phyloP scores from a whole-genome alignment of 2,113 vertebrate genomes.

The Pelusios castaneus region DNA sequence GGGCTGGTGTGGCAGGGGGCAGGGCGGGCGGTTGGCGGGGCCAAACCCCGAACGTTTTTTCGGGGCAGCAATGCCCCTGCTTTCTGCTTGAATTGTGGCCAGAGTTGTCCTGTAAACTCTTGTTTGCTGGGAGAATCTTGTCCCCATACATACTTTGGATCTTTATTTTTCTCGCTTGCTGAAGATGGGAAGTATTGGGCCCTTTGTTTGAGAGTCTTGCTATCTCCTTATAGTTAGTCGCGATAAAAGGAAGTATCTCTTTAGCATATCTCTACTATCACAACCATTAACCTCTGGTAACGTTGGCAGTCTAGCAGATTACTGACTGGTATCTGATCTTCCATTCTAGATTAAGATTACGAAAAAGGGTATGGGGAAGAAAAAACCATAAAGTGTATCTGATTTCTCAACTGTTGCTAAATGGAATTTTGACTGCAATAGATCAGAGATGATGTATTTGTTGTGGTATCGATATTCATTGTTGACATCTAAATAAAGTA shows the following conservation, averaged over 20 bases:
- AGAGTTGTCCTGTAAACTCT: neutral
- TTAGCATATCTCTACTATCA: neutral
- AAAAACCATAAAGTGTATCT: neutral
- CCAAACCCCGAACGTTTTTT: no score
- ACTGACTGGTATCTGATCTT: neutral
- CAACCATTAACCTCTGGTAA: neutral
- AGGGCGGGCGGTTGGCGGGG: no score
- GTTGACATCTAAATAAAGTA: no score
- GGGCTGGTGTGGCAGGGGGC: no score
- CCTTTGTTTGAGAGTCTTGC: neutral
- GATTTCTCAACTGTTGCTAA: neutral
- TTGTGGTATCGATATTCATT: neutral
- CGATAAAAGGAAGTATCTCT: neutral
- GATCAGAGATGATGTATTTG: neutral
- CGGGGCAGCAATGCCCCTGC: no score
- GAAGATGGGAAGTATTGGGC: neutral
- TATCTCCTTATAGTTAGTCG: neutral
- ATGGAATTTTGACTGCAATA: neutral
- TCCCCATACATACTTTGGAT: neutral
- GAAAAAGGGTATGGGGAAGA: neutral
- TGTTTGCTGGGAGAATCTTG: neutral
- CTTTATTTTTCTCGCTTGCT: neutral
- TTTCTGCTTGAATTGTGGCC: neutral
- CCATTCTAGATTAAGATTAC: neutral
- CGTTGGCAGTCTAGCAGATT: neutral